These are phyloP conservation scores for Hypocryptadius cinnamomeus DNA, from an alignment of 2,113 vertebrate species.

Conservation along the genomic window DNA sequence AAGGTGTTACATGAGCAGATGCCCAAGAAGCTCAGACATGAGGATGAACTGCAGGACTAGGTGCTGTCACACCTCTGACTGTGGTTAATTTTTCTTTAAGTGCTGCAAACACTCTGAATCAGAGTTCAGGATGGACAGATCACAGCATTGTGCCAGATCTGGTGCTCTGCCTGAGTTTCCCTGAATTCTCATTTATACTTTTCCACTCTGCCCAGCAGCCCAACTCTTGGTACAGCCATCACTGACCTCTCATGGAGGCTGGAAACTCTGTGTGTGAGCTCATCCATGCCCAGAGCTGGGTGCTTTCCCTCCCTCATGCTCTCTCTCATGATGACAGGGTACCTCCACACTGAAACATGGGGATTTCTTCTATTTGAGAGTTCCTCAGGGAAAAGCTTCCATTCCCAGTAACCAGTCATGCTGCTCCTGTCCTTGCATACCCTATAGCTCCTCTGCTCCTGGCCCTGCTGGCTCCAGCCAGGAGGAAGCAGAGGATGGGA, in stretches of 20 bases:
- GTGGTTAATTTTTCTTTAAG: neutral
- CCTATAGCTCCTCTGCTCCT: neutral
- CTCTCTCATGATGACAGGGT: fast-evolving
- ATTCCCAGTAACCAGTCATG: neutral
- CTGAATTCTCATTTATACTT: neutral
- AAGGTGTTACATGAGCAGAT: neutral
- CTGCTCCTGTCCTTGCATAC: neutral
- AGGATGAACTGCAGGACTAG: neutral
- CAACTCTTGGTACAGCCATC: neutral
- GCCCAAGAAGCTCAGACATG: neutral
- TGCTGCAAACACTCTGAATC: neutral
- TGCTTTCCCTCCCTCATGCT: neutral
- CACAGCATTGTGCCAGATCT: fast-evolving
- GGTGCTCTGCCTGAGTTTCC: neutral
- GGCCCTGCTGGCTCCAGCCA: neutral
- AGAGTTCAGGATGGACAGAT: neutral
- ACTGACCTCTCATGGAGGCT: neutral
- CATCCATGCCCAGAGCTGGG: neutral
- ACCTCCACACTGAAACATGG: neutral
- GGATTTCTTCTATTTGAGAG: neutral
- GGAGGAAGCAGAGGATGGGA: neutral
- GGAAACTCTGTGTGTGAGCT: neutral
- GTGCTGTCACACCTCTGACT: neutral
- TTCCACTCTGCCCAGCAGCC: neutral
- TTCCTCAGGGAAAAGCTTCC: neutral